Conservation (phyloP, 2,113 vertebrate species). For the Phoenicopterus ruber region DNA sequence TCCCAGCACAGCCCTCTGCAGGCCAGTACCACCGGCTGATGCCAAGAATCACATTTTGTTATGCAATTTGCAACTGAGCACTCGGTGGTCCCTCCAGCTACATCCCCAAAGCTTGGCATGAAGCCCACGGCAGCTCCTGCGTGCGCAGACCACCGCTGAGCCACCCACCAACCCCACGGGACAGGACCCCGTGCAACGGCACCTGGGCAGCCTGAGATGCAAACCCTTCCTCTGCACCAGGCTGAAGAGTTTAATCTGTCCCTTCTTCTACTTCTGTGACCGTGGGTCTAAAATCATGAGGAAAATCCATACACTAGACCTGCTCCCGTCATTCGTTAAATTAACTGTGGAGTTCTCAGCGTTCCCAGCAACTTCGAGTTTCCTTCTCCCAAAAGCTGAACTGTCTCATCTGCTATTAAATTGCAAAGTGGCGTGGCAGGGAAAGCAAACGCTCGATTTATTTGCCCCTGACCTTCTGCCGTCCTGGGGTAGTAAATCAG, state of each 20-base stretch:
- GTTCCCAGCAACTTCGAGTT: background rate
- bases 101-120: fast-evolving
- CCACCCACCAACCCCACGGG: fast-evolving
- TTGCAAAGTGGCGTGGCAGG: background rate
- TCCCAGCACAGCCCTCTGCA: background rate
- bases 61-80: background rate
- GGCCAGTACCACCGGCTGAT: background rate
- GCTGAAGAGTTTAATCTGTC: background rate
- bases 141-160: background rate
- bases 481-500: background rate
- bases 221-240: background rate
- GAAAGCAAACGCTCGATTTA: background rate
- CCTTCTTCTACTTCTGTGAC: background rate
- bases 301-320: background rate
- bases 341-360: fast-evolving
- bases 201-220: background rate
- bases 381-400: background rate
- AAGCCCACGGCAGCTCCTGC: background rate
- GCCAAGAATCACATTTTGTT: background rate
- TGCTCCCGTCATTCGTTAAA: fast-evolving
- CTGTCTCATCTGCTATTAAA: background rate
- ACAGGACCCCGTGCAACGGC: background rate
- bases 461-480: background rate
- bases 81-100: background rate
- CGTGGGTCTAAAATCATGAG: background rate